phyloP scores from a whole-genome alignment of 2,113 vertebrate species.

The Haemorhous mexicanus region DNA sequence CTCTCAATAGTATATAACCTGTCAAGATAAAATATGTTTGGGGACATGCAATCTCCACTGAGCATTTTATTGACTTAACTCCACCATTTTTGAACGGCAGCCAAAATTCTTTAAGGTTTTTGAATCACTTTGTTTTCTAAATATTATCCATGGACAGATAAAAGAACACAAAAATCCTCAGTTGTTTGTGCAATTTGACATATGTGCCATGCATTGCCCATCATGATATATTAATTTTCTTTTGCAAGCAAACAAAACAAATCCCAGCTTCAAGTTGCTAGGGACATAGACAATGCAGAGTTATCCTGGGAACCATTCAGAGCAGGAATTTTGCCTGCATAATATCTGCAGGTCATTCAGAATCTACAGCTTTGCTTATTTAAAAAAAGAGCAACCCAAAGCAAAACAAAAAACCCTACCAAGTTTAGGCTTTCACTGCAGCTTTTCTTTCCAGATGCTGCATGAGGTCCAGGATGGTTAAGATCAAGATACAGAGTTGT shows the following conservation, averaged over 20 bases:
- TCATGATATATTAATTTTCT: constrained; percentile 48
- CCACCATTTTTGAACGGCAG: constrained; percentile 63
- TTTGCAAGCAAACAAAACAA: constrained; percentile 43
- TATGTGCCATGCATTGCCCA: constrained; percentile 21
- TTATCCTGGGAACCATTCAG: background rate
- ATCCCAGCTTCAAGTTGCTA: background rate
- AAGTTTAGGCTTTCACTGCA: background rate
- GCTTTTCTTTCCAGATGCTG: background rate
- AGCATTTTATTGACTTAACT: constrained; percentile 71
- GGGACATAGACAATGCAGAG: background rate
- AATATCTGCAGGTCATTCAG: background rate
- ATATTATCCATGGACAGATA: constrained; percentile 53
- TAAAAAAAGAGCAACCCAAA: background rate
- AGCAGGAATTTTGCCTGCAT: background rate
- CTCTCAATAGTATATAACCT: constrained; percentile 14
- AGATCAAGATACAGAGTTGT: background rate
- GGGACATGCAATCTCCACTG: constrained; percentile 64
- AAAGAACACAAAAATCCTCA: background rate
- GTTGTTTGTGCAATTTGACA: constrained; percentile 64
- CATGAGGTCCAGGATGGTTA: background rate
- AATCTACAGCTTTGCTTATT: background rate
- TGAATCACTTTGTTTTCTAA: constrained; percentile 67
- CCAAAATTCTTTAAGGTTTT: constrained; percentile 70
- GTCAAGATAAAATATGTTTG: constrained; percentile 68
- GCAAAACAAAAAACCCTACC: background rate